Base-by-base conservation (phyloP, 2,888 invertebrate genomes). In the Xestia c-nigrum region DNA sequence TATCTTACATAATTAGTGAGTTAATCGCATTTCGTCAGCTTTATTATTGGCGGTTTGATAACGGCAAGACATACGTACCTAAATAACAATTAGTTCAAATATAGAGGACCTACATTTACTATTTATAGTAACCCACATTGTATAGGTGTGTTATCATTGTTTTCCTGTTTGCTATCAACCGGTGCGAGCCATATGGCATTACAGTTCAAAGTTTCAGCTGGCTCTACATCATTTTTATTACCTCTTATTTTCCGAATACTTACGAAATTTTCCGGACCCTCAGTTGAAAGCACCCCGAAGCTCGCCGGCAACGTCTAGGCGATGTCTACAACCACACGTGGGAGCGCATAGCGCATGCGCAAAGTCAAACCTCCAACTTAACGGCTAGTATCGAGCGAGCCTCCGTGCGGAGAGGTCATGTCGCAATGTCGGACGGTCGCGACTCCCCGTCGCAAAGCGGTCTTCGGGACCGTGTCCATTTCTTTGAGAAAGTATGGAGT, bases 401-500 rank as follows among this genome's bases (percentile, higher is more conserved):
- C 95, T 94, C 94, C 94, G 92, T 87, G 88, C 89, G 86, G 93
- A 91, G 93, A 95, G 96, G 96, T 95, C 96, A 96, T 96, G 96
- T 92, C 93, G 95, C 94, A 88, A 96, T 96, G 96, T 95, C 96
- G 86, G 96, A 96, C 95, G 96, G 93, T 78, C 96, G 96, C 95
- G 96, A 96, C 91, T 95, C 95, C 89, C 95, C 96, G 95, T 94
- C 96, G 95, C 95, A 95, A 89, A 90, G 94, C 94, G 91, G 97
- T 88, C 97, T 98, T 81, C 97, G 97, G 84, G 98, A 98, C 90
- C 97, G 98, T 89, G 98, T 98, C 88, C 97, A 97, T 87, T 98
- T 98, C 93, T 98, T 98, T 94, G 98, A 98, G 94, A 98, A 98
- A 95, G 97, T 98, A 85, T 98, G 98, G 98, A 97, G 97, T 81